Conservation (phyloP, 2,113 vertebrate genomes). For the Osmerus eperlanus region DNA sequence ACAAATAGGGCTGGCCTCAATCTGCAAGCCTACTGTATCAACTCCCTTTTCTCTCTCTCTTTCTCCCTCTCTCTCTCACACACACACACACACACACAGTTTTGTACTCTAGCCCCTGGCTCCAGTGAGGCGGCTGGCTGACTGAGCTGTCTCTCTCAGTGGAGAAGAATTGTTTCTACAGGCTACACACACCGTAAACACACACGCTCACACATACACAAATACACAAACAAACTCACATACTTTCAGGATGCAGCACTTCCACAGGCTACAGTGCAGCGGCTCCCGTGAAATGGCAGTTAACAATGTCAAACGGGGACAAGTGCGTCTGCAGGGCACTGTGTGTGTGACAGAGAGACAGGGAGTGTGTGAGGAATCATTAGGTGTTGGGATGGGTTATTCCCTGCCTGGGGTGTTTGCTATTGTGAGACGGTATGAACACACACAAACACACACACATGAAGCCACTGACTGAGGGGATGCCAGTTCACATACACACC, state of each 20-base stretch:
- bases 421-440: conserved; percentile 35
- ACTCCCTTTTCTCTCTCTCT: background rate
- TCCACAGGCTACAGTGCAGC: conserved; percentile 42
- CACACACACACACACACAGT: conserved; percentile 21
- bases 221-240: conserved; percentile 6
- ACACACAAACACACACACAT: conserved; percentile 7
- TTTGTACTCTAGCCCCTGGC: background rate
- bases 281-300: conserved; percentile 44
- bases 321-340: conserved; percentile 51
- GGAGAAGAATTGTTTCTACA: conserved; percentile 30
- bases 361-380: conserved; percentile 17
- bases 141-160: conserved; percentile 21
- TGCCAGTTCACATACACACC: background rate
- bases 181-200: conserved; percentile 9
- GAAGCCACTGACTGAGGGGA: background rate
- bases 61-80: conserved; percentile 7
- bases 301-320: conserved; percentile 57
- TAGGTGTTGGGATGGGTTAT: conserved; percentile 33
- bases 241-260: conserved; percentile 1
- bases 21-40: background rate
- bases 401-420: conserved; percentile 41
- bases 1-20: background rate
- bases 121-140: conserved; percentile 25
- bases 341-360: conserved; percentile 30
- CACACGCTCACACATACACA: conserved; percentile 29